phyloP scores from a whole-genome alignment of 2,113 vertebrate genomes.

The Ophiodon elongatus region DNA sequence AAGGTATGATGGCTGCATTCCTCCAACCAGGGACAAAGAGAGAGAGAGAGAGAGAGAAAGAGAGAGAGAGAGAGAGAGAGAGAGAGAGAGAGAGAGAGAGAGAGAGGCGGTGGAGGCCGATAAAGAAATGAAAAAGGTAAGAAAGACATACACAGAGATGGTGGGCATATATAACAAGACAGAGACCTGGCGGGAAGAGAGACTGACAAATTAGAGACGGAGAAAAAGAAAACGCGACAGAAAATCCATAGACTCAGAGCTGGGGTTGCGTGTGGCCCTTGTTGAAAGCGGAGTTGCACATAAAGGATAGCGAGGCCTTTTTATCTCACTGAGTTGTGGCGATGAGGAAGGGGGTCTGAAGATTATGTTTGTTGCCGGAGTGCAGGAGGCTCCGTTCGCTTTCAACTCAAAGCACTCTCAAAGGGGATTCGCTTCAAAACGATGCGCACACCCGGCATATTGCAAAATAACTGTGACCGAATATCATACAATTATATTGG shows the following conservation, averaged over 20 bases:
- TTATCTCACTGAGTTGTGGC: conserved; percentile 60
- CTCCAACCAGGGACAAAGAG: conserved; percentile 8
- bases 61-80: conserved; percentile 7
- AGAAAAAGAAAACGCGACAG: conserved; percentile 57
- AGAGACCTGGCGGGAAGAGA: conserved; percentile 34
- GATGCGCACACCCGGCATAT: neutral
- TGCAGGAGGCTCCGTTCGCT: conserved; percentile 26
- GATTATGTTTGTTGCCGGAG: conserved; percentile 51
- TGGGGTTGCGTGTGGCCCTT: conserved; percentile 55
- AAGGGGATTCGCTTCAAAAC: conserved; percentile 54
- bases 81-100: neutral
- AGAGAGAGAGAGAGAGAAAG: neutral
- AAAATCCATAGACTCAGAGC: conserved; percentile 67
- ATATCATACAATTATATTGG: conserved; percentile 4
- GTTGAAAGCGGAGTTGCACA: conserved; percentile 61
- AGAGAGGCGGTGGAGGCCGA: conserved; percentile 11
- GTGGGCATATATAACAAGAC: conserved; percentile 43
- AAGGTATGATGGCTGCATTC: conserved; percentile 48
- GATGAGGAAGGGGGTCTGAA: conserved; percentile 51
- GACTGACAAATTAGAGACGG: conserved; percentile 66
- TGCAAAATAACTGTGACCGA: conserved; percentile 25
- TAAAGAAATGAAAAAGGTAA: conserved; percentile 50
- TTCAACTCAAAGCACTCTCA: conserved; percentile 47
- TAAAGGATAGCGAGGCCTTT: conserved; percentile 60
- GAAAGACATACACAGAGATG: conserved; percentile 22